Evolutionary conservation across 2,797 vertebrate species (phyloP).

Genomic region (Brotula barbata): DNA sequence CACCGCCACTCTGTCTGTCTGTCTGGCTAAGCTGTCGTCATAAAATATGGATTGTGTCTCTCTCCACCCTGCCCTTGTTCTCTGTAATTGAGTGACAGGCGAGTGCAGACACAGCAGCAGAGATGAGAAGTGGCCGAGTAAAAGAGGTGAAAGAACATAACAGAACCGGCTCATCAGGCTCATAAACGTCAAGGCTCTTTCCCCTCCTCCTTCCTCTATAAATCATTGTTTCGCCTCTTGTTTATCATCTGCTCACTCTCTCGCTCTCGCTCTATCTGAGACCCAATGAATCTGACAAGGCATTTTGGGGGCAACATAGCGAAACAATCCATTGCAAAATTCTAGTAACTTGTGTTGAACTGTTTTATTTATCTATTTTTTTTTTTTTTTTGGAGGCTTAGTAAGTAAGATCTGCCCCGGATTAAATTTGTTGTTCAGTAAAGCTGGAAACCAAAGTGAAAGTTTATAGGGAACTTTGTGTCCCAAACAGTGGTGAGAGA

Average conservation of each 20-base stretch:
- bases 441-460: too few relatives aligned
- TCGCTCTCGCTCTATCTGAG: slow-evolving; percentile 31
- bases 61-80: slow-evolving; percentile 39
- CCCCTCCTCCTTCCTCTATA: slow-evolving; percentile 27
- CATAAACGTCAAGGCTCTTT: slow-evolving; percentile 43
- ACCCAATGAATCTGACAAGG: slow-evolving; percentile 12
- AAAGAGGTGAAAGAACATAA: slow-evolving; percentile 31
- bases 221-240: slow-evolving; percentile 43
- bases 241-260: slow-evolving; percentile 45
- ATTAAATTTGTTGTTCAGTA: background rate
- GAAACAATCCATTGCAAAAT: background rate
- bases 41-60: slow-evolving; percentile 51
- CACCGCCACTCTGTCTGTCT: slow-evolving; percentile 4
- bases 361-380: too few relatives aligned
- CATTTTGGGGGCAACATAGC: slow-evolving; percentile 6
- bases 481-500: too few relatives aligned
- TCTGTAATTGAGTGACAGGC: slow-evolving; percentile 43
- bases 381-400: too few relatives aligned
- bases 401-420: too few relatives aligned
- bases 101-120: slow-evolving; percentile 5
- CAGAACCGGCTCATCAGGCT: slow-evolving; percentile 61
- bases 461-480: too few relatives aligned
- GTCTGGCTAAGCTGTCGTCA: slow-evolving; percentile 14
- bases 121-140: slow-evolving; percentile 42
- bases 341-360: background rate